A percentile compares a stretch with the other conserved stretches of the same genome.
These are phyloP conservation scores for Aurelia coerulea DNA, from an alignment of 30 jellyfish, hydroid and myxozoan species.

Conservation along the genomic window DNA sequence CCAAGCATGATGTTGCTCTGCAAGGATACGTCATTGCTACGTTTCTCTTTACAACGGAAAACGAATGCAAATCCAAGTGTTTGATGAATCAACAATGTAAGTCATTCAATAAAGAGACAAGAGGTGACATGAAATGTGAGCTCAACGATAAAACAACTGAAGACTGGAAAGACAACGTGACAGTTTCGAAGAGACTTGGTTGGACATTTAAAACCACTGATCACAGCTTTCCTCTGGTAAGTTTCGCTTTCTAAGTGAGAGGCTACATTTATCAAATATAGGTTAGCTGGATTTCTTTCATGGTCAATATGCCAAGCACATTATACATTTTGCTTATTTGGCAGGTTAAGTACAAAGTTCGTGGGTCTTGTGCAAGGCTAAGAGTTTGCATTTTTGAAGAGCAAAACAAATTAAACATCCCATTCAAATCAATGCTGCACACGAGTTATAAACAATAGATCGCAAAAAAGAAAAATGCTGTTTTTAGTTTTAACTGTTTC, in stretches of 20 bases:
- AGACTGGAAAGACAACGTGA: neutral
- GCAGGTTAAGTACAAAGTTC: too few species aligned
- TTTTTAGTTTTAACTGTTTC: too few species aligned
- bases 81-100: neutral
- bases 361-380: too few species aligned
- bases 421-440: too few species aligned
- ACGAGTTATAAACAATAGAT: too few species aligned
- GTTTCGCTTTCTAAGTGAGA: neutral
- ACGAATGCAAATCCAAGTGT: neutral
- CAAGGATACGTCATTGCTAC: conserved; percentile 26
- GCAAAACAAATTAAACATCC: too few species aligned
- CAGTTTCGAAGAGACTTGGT: neutral
- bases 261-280: neutral
- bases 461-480: too few species aligned
- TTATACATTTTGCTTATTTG: too few species aligned
- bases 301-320: too few species aligned
- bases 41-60: neutral
- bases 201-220: conserved; percentile 3
- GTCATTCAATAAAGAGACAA: neutral
- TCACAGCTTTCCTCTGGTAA: neutral
- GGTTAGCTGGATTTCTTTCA: too few species aligned
- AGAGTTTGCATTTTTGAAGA: too few species aligned
- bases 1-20: neutral
- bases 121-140: neutral
- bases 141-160: neutral